These are phyloP conservation scores for Hyles lineata DNA, from an alignment of 2,888 invertebrate genomes.

Conservation along the genomic window DNA sequence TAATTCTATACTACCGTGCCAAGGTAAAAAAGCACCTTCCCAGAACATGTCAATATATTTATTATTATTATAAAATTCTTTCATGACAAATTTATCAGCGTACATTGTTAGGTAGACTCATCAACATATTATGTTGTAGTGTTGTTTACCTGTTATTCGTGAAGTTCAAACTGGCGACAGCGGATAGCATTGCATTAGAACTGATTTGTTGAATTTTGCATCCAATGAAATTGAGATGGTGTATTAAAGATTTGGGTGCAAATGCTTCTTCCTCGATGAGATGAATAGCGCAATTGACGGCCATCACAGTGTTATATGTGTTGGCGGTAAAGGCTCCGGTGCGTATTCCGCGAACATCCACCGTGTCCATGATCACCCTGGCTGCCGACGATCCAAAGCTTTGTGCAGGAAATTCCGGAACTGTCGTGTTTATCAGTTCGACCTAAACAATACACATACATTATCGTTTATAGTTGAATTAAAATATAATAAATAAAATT, in stretches of 20 bases:
- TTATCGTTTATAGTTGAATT: constrained; percentile 12
- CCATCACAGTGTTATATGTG: constrained; percentile 86
- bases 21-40: no score
- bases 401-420: constrained; percentile 84
- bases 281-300: constrained; percentile 86
- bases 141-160: constrained; percentile 85
- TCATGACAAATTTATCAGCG: no score
- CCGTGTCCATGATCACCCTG: constrained; percentile 80
- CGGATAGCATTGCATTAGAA: constrained; percentile 86
- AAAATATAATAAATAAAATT: constrained; percentile 31
- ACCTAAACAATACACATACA: constrained; percentile 78
- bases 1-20: no score
- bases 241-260: constrained; percentile 85
- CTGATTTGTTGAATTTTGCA: constrained; percentile 84
- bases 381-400: constrained; percentile 88
- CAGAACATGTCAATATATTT: no score
- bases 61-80: no score
- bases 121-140: neutral
- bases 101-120: no score
- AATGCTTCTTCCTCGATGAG: constrained; percentile 87
- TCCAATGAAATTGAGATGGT: constrained; percentile 85
- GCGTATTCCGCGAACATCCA: constrained; percentile 83
- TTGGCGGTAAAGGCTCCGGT: constrained; percentile 88
- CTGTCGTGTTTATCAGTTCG: constrained; percentile 85
- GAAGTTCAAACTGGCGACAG: constrained; percentile 87